phyloP scores from a whole-genome alignment of 1,140 invertebrate species.

The Ceratina australensis region DNA sequence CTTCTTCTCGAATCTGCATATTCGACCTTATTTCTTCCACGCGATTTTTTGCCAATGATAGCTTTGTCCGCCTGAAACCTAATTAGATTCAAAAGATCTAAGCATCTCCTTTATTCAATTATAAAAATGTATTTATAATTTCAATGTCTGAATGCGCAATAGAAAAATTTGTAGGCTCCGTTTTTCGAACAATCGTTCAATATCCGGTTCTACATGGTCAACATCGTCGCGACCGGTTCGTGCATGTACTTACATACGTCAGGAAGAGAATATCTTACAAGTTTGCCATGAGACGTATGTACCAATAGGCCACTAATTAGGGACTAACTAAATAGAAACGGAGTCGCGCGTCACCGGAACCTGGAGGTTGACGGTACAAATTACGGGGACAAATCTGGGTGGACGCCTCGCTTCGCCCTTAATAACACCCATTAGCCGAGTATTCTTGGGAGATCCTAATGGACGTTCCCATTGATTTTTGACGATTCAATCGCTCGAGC shows the following conservation, averaged over 20 bases:
- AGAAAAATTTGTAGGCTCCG: background rate
- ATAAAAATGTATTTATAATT: no score
- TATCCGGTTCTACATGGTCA: conserved; percentile 24
- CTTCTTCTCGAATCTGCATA: conserved; percentile 7
- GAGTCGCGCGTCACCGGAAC: conserved; percentile 1
- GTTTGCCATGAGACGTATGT: conserved; percentile 15
- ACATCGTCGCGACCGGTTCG: conserved; percentile 9
- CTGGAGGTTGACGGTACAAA: background rate
- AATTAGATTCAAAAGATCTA: no score
- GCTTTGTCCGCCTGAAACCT: no score
- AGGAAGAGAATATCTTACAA: conserved; percentile 25
- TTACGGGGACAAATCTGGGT: conserved; percentile 9
- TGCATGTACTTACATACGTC: background rate
- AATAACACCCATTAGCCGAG: background rate
- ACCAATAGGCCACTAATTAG: conserved; percentile 11
- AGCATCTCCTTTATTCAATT: no score
- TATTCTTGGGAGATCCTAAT: background rate
- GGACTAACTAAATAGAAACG: background rate
- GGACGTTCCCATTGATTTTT: background rate
- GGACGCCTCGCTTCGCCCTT: background rate
- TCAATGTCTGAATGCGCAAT: no score
- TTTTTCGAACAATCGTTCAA: conserved; percentile 2
- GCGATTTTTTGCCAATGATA: no score
- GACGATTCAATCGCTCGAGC: background rate
- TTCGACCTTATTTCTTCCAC: background rate